Conservation (phyloP, 1,140 invertebrate species). For the Aphaenogaster rudis region DNA sequence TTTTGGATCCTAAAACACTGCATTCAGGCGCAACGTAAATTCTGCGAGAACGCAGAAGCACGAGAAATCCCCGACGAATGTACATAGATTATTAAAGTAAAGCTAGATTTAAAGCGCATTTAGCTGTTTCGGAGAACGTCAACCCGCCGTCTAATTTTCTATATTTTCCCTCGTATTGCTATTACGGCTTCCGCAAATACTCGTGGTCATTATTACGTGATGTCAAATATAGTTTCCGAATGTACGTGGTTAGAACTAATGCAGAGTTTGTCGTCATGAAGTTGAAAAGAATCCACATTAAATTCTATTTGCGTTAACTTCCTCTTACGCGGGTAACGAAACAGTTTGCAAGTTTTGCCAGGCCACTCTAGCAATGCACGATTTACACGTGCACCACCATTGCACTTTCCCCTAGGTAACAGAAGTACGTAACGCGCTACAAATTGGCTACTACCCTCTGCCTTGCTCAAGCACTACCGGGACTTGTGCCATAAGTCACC, state of each 20-base stretch:
- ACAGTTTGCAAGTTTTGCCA: conserved; percentile 43
- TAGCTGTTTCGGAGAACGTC: conserved; percentile 35
- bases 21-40: conserved; percentile 60
- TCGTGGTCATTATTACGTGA: conserved; percentile 30
- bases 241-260: background rate
- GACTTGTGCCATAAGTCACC: conserved; percentile 67
- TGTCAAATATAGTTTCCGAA: background rate
- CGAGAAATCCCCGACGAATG: conserved; percentile 47
- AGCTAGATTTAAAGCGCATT: conserved; percentile 58
- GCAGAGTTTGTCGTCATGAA: background rate
- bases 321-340: conserved; percentile 46
- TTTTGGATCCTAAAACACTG: conserved; percentile 56
- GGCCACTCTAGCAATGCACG: conserved; percentile 36
- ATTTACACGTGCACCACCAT: conserved; percentile 61
- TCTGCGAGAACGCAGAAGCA: conserved; percentile 34
- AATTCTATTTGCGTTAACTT: conserved; percentile 63
- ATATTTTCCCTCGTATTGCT: conserved; percentile 13
- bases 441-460: conserved; percentile 67
- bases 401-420: conserved; percentile 48
- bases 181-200: conserved; percentile 26
- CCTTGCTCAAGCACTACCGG: conserved; percentile 37
- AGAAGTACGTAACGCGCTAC: conserved; percentile 63
- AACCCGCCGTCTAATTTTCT: conserved; percentile 47
- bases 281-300: conserved; percentile 51
- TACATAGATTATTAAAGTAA: conserved; percentile 62